Evolutionary conservation across 2,888 invertebrate genomes (phyloP), one percentile per base, ranked within the genome.

Genomic region (Mythimna ferrago): DNA sequence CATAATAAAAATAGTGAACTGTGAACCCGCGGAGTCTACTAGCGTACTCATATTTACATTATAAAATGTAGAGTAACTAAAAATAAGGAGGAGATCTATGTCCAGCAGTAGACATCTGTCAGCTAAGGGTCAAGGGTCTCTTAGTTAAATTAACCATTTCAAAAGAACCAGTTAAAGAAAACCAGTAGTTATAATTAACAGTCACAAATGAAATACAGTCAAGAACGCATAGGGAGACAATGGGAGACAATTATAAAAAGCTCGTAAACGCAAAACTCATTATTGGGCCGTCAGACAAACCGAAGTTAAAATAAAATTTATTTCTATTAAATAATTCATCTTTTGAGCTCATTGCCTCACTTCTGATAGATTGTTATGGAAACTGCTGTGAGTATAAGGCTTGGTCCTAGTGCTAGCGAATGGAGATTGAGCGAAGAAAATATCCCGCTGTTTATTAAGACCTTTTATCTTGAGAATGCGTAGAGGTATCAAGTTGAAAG

Each of bases 281-380:
- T 81, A 81, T 66, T 53, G 53, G 74, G 58, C 78, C 67, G 67
- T 71, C 81, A 74, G 9, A 41, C 56, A 14, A 58, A 32, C 14
- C 5, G 44, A 65, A 63, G 38, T 58, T 56, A 66, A 82, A 76
- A 82, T 56, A 62, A 64, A 76, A 76, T 76, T 82, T 81, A 82
- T 81, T 53, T 32, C 19, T 68, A 32, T 72, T 71, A 81, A 76
- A 67, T 72, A 57, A 79, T 82, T 79, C 62, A 76, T 79, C 65
- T 76, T 81, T 82, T 58, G 51, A 53, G 26, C 61, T 70, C 57
- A 72, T 60, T 69, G 64, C 26, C 61, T 19, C 51, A 62, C 51
- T n/a, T 58, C 66, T 71, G 69, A 66, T 69, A 66, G 57, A 78
- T 64, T 78, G 62, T 78, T 69, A 54, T 60, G 56, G 54, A 56